phyloP scores from a whole-genome alignment of 1,140 invertebrate species.

The Berghia stephanieae region DNA sequence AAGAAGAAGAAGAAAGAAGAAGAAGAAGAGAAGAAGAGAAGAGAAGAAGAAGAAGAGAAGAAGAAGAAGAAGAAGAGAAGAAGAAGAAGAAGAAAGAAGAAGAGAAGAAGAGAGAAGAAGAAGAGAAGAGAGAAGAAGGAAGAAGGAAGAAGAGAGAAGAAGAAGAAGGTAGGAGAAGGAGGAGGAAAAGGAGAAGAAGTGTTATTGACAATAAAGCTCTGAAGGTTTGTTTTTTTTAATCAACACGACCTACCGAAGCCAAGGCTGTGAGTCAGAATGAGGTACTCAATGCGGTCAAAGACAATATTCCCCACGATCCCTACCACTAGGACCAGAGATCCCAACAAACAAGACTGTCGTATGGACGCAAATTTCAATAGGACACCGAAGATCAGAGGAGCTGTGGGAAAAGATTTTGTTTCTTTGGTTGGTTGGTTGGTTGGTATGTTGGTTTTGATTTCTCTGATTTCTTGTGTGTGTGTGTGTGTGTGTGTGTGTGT shows the following conservation, averaged over 20 bases:
- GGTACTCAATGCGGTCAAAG: not conserved
- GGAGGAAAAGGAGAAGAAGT: not conserved
- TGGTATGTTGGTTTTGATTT: not conserved
- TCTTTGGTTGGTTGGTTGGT: too few relatives aligned
- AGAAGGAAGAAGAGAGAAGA: not conserved
- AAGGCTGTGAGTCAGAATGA: too few relatives aligned
- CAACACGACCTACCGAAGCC: too few relatives aligned
- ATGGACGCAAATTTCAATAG: too few relatives aligned
- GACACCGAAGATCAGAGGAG: too few relatives aligned
- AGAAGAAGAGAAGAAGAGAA: not conserved
- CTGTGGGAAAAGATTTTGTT: too few relatives aligned
- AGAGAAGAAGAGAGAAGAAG: not conserved
- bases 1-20: not conserved
- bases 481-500: slow-evolving; percentile 22
- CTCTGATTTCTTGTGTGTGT: not conserved
- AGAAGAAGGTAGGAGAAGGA: too few relatives aligned
- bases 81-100: not conserved
- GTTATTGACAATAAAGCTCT: not conserved
- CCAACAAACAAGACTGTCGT: not conserved
- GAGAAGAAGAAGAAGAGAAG: not conserved
- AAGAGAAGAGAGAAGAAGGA: not conserved
- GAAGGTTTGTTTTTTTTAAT: not conserved
- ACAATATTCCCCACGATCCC: not conserved
- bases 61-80: not conserved
- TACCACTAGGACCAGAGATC: not conserved